Conservation (phyloP, 2,797 vertebrate species). For the Enteromius afrohamiltoni region DNA sequence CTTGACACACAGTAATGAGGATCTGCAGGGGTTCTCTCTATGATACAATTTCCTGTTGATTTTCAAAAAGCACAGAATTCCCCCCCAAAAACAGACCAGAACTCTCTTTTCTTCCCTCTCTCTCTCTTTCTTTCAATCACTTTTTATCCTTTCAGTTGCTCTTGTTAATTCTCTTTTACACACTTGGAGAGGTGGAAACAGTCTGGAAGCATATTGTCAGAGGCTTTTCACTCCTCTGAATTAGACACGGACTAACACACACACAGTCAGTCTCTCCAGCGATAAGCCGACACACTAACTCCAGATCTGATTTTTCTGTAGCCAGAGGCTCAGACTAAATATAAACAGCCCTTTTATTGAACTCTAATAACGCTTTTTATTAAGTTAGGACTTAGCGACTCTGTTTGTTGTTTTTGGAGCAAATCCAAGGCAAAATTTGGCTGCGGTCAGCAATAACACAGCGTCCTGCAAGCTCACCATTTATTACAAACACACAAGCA, state of each 20-base stretch:
- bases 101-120: not conserved
- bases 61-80: not conserved
- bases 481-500: slow-evolving; percentile 38
- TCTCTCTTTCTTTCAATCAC: not conserved
- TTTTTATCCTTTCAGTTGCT: slow-evolving; percentile 6
- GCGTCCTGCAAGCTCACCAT: slow-evolving; percentile 36
- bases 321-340: slow-evolving; percentile 45
- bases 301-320: slow-evolving; percentile 35
- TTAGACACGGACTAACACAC: slow-evolving; percentile 9
- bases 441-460: slow-evolving; percentile 52
- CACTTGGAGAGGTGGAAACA: slow-evolving; percentile 34
- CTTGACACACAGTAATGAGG: not conserved
- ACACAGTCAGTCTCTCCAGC: not conserved
- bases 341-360: slow-evolving; percentile 50
- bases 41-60: not conserved
- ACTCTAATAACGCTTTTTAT: slow-evolving; percentile 57
- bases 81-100: not conserved
- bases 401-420: slow-evolving; percentile 54
- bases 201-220: slow-evolving; percentile 7
- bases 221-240: slow-evolving; percentile 13
- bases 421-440: slow-evolving; percentile 39
- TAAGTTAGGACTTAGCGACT: slow-evolving; percentile 49
- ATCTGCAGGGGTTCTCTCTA: not conserved
- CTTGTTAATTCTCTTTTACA: slow-evolving; percentile 35
- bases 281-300: slow-evolving; percentile 37